Evolutionary conservation across 2,888 invertebrate species (phyloP).

Genomic region (Parnassius orleans): DNA sequence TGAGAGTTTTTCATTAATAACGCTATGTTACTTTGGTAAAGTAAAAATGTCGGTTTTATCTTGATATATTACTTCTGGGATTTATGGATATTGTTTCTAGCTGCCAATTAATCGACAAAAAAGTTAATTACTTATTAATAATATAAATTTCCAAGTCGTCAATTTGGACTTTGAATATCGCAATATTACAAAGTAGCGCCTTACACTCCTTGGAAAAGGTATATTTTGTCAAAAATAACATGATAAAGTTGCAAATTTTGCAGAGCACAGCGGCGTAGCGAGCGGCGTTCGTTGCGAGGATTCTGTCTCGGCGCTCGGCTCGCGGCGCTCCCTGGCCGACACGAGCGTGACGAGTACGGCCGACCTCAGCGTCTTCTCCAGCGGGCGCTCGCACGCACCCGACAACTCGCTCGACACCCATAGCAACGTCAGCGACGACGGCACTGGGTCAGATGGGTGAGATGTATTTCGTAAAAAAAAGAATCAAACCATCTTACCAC

Average conservation of each 20-base stretch:
- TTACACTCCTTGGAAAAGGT: no score
- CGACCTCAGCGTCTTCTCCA: conserved; percentile 89
- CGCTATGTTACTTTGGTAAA: no score
- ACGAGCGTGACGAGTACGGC: conserved; percentile 92
- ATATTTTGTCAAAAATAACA: not conserved
- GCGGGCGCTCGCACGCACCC: conserved; percentile 86
- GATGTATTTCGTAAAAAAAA: conserved; percentile 57
- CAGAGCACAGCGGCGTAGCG: conserved; percentile 71
- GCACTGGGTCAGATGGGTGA: conserved; percentile 85
- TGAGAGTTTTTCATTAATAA: no score
- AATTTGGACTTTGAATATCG: no score
- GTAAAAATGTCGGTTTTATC: no score
- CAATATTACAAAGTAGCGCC: no score
- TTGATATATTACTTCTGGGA: no score
- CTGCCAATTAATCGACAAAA: no score
- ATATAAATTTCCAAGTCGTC: no score
- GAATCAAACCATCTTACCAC: not conserved
- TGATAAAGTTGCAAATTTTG: conserved; percentile 25
- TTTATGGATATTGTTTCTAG: no score
- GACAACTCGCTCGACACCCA: conserved; percentile 89
- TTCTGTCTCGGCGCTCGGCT: conserved; percentile 86
- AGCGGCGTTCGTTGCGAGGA: conserved; percentile 77
- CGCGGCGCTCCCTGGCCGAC: conserved; percentile 89
- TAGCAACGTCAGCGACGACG: conserved; percentile 88
- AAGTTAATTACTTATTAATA: no score